Evolutionary conservation across 2,888 invertebrate genomes (phyloP).

Genomic region (Rugalucina vietnamica): DNA sequence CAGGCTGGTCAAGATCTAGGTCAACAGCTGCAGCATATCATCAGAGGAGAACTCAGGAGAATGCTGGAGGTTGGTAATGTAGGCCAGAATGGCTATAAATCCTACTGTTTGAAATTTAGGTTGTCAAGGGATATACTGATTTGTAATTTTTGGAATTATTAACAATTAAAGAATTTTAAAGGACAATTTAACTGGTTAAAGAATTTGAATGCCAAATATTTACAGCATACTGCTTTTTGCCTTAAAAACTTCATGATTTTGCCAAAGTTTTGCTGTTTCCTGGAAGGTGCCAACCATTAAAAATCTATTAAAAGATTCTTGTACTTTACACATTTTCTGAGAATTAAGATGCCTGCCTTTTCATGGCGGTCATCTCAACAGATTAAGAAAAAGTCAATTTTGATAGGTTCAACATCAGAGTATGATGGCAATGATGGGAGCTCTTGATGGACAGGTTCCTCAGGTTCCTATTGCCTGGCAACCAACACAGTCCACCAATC

Average conservation of each 20-base stretch:
- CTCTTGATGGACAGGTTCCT: slow-evolving; percentile 68
- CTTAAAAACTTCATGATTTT: neutral
- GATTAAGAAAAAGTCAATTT: too few species aligned
- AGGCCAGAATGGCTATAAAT: neutral
- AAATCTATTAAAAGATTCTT: too few species aligned
- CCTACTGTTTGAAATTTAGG: neutral
- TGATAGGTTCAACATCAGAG: slow-evolving; percentile 78
- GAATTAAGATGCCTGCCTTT: too few species aligned
- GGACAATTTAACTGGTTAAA: too few species aligned
- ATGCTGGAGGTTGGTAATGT: slow-evolving; percentile 79
- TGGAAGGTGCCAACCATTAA: too few species aligned
- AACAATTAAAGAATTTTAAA: too few species aligned
- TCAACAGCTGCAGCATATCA: slow-evolving; percentile 74
- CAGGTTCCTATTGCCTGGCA: slow-evolving; percentile 15
- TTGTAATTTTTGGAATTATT: too few species aligned
- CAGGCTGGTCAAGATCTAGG: slow-evolving; percentile 67
- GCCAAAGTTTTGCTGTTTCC: neutral
- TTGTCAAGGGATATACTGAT: neutral
- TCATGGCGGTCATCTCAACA: too few species aligned
- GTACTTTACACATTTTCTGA: too few species aligned
- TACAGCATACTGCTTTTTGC: neutral
- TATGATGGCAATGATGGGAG: slow-evolving; percentile 81
- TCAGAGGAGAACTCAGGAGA: slow-evolving; percentile 78
- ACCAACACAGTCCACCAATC: slow-evolving; percentile 29
- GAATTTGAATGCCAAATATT: neutral